Conservation (phyloP, 1,140 invertebrate genomes). For the Nilaparvata lugens region DNA sequence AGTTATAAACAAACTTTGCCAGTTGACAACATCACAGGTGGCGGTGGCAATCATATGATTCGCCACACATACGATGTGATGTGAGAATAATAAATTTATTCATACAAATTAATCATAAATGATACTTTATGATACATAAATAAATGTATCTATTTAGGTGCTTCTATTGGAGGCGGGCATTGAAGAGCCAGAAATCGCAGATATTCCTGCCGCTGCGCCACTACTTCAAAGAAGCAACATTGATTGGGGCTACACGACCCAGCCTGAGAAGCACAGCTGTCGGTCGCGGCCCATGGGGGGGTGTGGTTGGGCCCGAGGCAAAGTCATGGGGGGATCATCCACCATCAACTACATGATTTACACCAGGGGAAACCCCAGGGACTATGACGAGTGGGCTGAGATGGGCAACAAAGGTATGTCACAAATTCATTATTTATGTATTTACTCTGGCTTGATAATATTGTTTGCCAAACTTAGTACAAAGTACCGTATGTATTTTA, state of each 20-base stretch:
- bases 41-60: too few species aligned
- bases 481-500: too few species aligned
- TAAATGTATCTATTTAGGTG: conserved; percentile 33
- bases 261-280: conserved; percentile 40
- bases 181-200: conserved; percentile 58
- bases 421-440: too few species aligned
- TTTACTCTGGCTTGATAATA: too few species aligned
- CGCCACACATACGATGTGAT: too few species aligned
- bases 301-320: conserved; percentile 50
- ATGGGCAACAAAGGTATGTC: conserved; percentile 40
- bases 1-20: too few species aligned
- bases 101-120: too few species aligned
- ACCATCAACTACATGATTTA: conserved; percentile 67
- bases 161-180: conserved; percentile 66
- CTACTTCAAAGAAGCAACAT: conserved; percentile 43
- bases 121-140: too few species aligned
- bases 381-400: conserved; percentile 55
- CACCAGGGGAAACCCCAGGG: conserved; percentile 54
- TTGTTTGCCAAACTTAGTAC: too few species aligned
- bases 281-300: conserved; percentile 32
- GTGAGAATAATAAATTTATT: too few species aligned
- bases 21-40: too few species aligned
- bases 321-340: conserved; percentile 58
- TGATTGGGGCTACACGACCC: conserved; percentile 50
- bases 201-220: conserved; percentile 52